These are phyloP conservation scores for Pyrgus malvae DNA, from an alignment of 2,888 invertebrate species.

Conservation along the genomic window DNA sequence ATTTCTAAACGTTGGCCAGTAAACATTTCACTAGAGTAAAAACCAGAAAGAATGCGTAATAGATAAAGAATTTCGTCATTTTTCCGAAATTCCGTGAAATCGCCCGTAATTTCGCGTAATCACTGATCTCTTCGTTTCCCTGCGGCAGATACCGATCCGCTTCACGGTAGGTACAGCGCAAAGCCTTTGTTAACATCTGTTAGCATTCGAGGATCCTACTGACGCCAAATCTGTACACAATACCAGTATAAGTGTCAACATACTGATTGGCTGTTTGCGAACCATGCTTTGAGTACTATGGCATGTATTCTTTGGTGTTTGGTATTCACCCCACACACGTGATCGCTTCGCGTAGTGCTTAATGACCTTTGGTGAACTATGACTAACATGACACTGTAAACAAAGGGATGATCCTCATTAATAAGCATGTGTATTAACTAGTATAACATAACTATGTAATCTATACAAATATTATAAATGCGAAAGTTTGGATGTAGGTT, in stretches of 20 bases:
- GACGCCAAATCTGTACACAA: constrained; percentile 38
- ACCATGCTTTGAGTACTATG: constrained; percentile 37
- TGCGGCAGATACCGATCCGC: not conserved
- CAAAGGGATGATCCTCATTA: too few species aligned
- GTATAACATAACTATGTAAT: too few species aligned
- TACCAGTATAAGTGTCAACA: constrained; percentile 46
- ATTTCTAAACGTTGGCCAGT: too few species aligned
- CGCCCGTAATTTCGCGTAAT: not conserved
- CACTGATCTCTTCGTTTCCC: not conserved
- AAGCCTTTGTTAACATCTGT: constrained; percentile 27
- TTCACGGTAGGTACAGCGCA: not conserved
- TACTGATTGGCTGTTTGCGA: constrained; percentile 49
- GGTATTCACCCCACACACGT: constrained; percentile 40
- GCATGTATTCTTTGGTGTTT: constrained; percentile 35
- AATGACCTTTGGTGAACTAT: constrained; percentile 3
- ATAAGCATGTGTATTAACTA: too few species aligned
- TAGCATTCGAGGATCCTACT: constrained; percentile 35
- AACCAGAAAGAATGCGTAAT: too few species aligned
- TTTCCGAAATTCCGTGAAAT: too few species aligned
- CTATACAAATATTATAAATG: too few species aligned
- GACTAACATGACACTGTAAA: too few species aligned
- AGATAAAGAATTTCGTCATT: too few species aligned
- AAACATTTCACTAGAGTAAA: too few species aligned
- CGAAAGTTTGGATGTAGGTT: too few species aligned
- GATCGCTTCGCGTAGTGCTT: constrained; percentile 35